Evolutionary conservation across 2,113 vertebrate genomes (phyloP).

Genomic region (Naja naja): DNA sequence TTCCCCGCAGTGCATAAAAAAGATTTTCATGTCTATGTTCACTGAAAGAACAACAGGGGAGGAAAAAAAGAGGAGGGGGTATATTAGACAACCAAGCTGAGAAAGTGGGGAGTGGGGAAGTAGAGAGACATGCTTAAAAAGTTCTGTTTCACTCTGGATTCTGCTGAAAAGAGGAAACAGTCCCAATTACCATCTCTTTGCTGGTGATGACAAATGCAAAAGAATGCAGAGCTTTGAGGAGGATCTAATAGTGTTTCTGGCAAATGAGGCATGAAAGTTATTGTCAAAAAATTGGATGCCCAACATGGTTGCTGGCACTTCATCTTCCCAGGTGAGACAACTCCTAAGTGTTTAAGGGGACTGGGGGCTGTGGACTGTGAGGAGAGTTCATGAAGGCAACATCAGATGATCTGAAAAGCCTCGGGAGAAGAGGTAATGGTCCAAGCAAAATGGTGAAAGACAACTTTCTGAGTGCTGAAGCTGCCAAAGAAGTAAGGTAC

Average conservation of each 20-base stretch:
- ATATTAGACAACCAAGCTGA: not conserved
- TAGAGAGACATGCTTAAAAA: not conserved
- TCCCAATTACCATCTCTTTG: slow-evolving; percentile 16
- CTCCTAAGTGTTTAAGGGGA: slow-evolving; percentile 11
- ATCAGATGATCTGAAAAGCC: too few species aligned
- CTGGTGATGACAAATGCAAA: slow-evolving; percentile 45
- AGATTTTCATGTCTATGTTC: slow-evolving; percentile 14
- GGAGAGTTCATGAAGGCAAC: slow-evolving; percentile 6
- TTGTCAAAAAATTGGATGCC: slow-evolving; percentile 43
- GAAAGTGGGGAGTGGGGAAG: not conserved
- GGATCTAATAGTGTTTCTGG: slow-evolving; percentile 57
- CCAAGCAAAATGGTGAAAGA: not conserved
- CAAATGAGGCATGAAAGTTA: slow-evolving; percentile 62
- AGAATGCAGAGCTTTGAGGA: slow-evolving; percentile 32
- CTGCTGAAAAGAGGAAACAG: slow-evolving; percentile 4
- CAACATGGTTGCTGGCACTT: not conserved
- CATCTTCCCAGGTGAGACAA: slow-evolving; percentile 41
- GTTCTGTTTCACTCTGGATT: not conserved
- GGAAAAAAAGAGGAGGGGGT: not conserved
- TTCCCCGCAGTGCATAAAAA: not conserved
- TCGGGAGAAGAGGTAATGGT: not conserved
- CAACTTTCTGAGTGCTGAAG: not conserved
- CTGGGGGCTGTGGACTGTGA: accelerated
- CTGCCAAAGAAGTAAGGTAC: too few species aligned
- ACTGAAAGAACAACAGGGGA: not conserved